Base-by-base conservation (phyloP, 1,140 invertebrate genomes). In the Drosophila insularis region DNA sequence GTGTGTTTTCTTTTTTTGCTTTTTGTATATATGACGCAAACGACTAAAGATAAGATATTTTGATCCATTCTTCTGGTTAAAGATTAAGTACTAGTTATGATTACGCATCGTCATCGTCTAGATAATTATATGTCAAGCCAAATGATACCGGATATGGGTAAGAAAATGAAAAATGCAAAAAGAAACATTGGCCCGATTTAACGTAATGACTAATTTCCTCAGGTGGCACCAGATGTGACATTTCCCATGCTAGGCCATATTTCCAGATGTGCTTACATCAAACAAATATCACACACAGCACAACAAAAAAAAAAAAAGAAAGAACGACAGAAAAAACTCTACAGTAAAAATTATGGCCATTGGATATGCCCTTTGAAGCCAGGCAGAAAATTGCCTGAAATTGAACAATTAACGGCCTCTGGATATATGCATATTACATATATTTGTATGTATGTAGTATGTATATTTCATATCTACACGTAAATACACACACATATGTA, bases 281-380 rank as follows among this genome's bases (percentile, higher is more conserved):
- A 58, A 58, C 55, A 35, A 37, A 58, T 17, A 11, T 11, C 31
- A 17, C 23, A 27, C 4, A 27, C 10, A 31, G 21, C 11, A 31
- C 58, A 66, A 59, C 71, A 67, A 63, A 27, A 55, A 14, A n/a
- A 27, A 27, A 13, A 27, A 27, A 27, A 13, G 23, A 27, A 31
- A 13, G 32, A 31, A 11, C 1, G 11, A 35, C 17, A 32, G 35
- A 66, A 46, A 67, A 63, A 60, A 37, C 35, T 62, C 53, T 54
- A 23, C 31, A 23, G 37, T 31, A 65, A 75, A 58, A 62, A 61
- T 39, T 58, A 65, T 61, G 53, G 37, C 70, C 19, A 81, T 86
- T 71, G 58, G 53, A 60, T 73, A 86, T 87, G 82, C 82, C 67
- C 82, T 86, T 86, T 86, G 82, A 78, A 77, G 75, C 58, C 59